These are phyloP conservation scores for Tyrophagus putrescentiae DNA, from an alignment of 1,140 invertebrate species.

Conservation along the genomic window DNA sequence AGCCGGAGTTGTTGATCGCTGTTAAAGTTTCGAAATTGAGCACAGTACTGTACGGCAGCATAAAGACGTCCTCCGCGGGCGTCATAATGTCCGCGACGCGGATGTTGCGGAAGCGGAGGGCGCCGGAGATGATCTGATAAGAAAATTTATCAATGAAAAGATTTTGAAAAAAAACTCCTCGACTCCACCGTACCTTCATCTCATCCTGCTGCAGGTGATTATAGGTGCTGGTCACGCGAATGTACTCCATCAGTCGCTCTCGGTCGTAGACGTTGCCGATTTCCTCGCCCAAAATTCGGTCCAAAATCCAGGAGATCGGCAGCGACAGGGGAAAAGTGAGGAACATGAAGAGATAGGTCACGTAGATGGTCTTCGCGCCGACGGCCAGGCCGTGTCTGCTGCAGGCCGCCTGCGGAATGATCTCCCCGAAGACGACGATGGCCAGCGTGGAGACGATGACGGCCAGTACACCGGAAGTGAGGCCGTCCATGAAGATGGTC, in stretches of 20 bases:
- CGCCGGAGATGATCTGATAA: slow-evolving; percentile 91
- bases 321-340: slow-evolving; percentile 87
- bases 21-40: slow-evolving; percentile 92
- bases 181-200: no score
- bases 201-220: slow-evolving; percentile 85
- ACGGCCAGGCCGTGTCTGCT: slow-evolving; percentile 86
- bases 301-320: slow-evolving; percentile 77
- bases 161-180: no score
- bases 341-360: slow-evolving; percentile 87
- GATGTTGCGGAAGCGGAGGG: slow-evolving; percentile 77
- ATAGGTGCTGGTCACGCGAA: slow-evolving; percentile 36
- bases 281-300: slow-evolving; percentile 56
- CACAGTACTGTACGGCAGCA: slow-evolving; percentile 69
- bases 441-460: slow-evolving; percentile 67
- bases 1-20: slow-evolving; percentile 66
- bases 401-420: slow-evolving; percentile 77
- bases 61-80: slow-evolving; percentile 82
- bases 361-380: slow-evolving; percentile 59
- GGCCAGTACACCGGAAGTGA: slow-evolving; percentile 71
- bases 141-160: no score
- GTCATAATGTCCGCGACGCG: slow-evolving; percentile 87
- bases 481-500: slow-evolving; percentile 82
- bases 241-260: slow-evolving; percentile 84
- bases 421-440: slow-evolving; percentile 94
- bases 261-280: slow-evolving; percentile 93